Base-by-base conservation (phyloP, 2,797 vertebrate genomes). In the Nannoperca australis region DNA sequence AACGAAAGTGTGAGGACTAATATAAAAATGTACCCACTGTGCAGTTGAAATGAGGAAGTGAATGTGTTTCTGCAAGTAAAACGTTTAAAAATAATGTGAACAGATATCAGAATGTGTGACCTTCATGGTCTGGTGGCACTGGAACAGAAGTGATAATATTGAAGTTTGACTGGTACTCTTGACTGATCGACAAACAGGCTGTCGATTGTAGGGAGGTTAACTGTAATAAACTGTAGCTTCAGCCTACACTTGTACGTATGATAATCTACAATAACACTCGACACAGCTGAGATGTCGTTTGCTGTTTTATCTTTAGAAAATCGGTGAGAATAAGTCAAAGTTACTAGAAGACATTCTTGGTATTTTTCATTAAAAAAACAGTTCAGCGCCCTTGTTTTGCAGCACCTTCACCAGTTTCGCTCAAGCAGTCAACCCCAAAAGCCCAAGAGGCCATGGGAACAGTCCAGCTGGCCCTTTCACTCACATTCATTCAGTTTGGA, bases 401-500 rank as follows among this genome's bases (percentile, higher is more conserved):
- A 69, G 51, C 38, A 44, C 32, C 22, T 51, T 47, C 18, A 36
- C 27, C 11, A n/a, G 40, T 53, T 51, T 44, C 40, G 18, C 53
- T 70, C 7, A 30, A 78, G 71, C 58, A 56, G 27, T 72, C 17
- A 20, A 64, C 63, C 40, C 50, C 53, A 69, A 62, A 65, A 32
- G 44, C 55, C 42, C 10, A 59, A 36, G 75, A 58, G 67, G 18
- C 69, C 79, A 70, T 62, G 81, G 70, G 71, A 82, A 72, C 54
- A 53, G 44, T 65, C 54, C 79, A 70, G 70, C 69, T 56, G 69
- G 74, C 80, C 42, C 34, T 80, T 67, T 75, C 69, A 68, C 62
- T 84, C 66, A 56, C 75, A 86, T 78, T 82, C 73, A 81, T 77
- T 83, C 75, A 70, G 64, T 70, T 22, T 79, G 79, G 79, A 87